Base-by-base conservation (phyloP, 2,797 vertebrate species). In the Eurystomus glaucurus region DNA sequence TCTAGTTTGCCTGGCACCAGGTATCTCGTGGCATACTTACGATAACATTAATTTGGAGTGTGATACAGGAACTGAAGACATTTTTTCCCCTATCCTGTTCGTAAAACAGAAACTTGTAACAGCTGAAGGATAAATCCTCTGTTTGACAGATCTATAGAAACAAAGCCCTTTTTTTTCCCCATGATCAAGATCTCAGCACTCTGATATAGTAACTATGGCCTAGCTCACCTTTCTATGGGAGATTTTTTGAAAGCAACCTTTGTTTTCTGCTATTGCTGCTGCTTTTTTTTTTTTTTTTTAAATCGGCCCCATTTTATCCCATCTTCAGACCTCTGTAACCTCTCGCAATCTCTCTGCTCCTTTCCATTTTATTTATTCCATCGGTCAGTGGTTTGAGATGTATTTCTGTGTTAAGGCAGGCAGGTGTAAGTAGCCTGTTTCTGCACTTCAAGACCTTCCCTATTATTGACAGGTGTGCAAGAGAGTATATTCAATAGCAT, bases 1-100 rank as follows among this genome's bases (percentile, higher is more conserved):
- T 41, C 25, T 26, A 3, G 6, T 81, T 61, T 66, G 25, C 54
- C 57, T 61, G 12, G 18, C n/a, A 21, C 48, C 0, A 0, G 21
- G 22, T 17, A 2, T 20, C 39, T 43, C 57, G 22, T 37, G 21
- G 8, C 21, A 11, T 79, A 81, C 45, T 60, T 72, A 28, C 22
- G 41, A 31, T 52, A 13, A 18, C 13, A 5, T n/a, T 50, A 6
- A 23, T 61, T 9, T 58, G 23, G 31, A 55, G 31, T 48, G 46
- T 9, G 2, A 23, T 39, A 4, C 7, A 64, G 16, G 19, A 19
- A 5, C n/a, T 76, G 28, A 72, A 90, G 68, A 1, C 16, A 10
- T 7, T 17, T 70, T 90, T 86, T 52, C 17, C 8, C 3, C 8
- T 64, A 3, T 71, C 22, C 13, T 77, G 2, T 21, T 37, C 58